Percentiles rank a stretch among this genome's conserved stretches.
Evolutionary conservation across 2,888 invertebrate species (phyloP).

Genomic region (Melinaea marsaeus): DNA sequence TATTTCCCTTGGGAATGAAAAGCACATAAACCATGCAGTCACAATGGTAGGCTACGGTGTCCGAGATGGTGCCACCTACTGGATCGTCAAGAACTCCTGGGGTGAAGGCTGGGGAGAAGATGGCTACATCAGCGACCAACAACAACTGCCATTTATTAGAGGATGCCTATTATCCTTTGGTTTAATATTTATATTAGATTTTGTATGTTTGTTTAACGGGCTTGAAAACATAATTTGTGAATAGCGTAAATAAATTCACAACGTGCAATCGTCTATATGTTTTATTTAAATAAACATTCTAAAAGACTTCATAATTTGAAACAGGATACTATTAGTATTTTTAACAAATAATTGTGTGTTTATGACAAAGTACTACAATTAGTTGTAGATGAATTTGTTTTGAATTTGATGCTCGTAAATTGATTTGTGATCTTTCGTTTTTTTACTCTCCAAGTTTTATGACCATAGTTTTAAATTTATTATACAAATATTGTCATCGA

Average conservation of each 20-base stretch:
- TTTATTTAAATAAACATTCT: neutral
- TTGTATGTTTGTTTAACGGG: neutral
- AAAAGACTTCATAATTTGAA: no score
- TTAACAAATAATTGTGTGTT: no score
- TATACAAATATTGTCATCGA: neutral
- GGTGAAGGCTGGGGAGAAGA: conserved; percentile 50
- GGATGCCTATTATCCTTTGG: conserved; percentile 36
- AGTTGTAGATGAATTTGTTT: no score
- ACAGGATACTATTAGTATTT: no score
- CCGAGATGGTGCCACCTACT: conserved; percentile 44
- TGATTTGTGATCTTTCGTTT: no score
- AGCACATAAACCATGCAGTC: conserved; percentile 41
- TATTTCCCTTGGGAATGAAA: conserved; percentile 13
- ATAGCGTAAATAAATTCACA: conserved; percentile 24
- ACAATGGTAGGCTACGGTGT: conserved; percentile 49
- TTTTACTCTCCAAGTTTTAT: no score
- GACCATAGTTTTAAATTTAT: neutral
- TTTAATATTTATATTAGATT: conserved; percentile 13
- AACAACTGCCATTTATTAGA: conserved; percentile 45
- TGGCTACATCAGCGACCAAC: conserved; percentile 45
- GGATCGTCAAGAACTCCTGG: conserved; percentile 58
- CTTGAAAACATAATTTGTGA: conserved; percentile 7
- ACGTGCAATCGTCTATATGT: conserved; percentile 18
- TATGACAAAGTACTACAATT: no score
- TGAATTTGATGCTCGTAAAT: no score